These are phyloP conservation scores for Eclectus roratus DNA, from an alignment of 2,113 vertebrate genomes.

Conservation along the genomic window DNA sequence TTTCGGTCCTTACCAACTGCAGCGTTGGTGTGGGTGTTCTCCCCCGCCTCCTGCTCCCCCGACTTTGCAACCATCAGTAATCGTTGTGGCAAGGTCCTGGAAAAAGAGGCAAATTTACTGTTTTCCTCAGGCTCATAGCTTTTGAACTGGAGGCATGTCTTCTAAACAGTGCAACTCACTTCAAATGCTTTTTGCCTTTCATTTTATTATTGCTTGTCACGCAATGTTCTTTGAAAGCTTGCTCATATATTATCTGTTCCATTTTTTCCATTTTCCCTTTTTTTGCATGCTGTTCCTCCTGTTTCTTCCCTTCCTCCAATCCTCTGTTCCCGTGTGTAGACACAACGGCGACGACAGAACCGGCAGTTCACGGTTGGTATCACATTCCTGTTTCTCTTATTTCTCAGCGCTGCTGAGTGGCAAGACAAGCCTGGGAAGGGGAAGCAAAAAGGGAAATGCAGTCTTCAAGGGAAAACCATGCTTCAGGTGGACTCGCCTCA, in stretches of 20 bases:
- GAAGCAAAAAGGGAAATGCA: conserved; percentile 19
- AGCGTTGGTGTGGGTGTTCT: conserved; percentile 57
- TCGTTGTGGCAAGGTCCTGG: conserved; percentile 62
- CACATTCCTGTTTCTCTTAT: conserved; percentile 83
- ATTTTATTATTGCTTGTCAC: conserved; percentile 85
- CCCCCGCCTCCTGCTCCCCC: conserved; percentile 67
- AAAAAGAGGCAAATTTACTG: conserved; percentile 66
- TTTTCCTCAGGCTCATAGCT: conserved; percentile 78
- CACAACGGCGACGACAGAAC: conserved; percentile 85
- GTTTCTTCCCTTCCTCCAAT: conserved; percentile 87
- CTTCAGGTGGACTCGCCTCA: conserved; percentile 49
- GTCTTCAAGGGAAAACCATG: conserved; percentile 71
- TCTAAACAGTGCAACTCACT: conserved; percentile 85
- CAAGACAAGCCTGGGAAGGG: conserved; percentile 80
- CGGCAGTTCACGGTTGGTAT: conserved; percentile 88
- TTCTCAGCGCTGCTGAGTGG: conserved; percentile 77
- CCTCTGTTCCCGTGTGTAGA: conserved; percentile 88
- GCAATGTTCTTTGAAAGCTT: conserved; percentile 84
- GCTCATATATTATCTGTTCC: conserved; percentile 89
- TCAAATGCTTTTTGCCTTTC: conserved; percentile 85
- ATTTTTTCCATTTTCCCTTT: conserved; percentile 88
- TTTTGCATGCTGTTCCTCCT: conserved; percentile 89
- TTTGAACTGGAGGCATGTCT: conserved; percentile 81
- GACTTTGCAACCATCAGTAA: conserved; percentile 59
- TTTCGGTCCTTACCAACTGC: conserved; percentile 1